Evolutionary conservation across 2,113 vertebrate genomes (phyloP).

Genomic region (Hemibagrus wyckioides): DNA sequence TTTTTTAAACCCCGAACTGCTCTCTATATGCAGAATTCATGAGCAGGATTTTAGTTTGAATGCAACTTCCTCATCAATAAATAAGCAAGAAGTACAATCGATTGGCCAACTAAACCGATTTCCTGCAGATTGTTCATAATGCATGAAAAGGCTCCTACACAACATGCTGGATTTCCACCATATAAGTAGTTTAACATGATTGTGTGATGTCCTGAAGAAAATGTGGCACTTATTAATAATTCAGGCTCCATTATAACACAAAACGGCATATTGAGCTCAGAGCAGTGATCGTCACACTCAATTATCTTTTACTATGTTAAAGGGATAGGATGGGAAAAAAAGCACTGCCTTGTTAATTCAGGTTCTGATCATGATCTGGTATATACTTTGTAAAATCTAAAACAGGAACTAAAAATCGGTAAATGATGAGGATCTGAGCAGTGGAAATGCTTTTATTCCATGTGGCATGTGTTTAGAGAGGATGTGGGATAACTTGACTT

Average conservation of each 20-base stretch:
- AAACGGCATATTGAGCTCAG: neutral
- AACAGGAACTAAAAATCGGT: neutral
- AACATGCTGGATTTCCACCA: neutral
- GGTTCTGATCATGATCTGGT: neutral
- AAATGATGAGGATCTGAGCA: neutral
- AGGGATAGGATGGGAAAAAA: neutral
- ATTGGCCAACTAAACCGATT: neutral
- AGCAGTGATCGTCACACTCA: neutral
- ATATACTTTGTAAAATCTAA: neutral
- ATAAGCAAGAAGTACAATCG: neutral
- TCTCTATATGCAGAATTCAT: neutral
- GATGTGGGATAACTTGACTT: too few relatives aligned
- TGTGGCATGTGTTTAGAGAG: too few relatives aligned
- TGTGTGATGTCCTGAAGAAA: neutral
- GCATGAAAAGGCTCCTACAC: neutral
- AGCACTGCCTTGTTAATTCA: neutral
- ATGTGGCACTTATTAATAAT: slow-evolving; percentile 15
- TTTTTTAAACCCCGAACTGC: neutral
- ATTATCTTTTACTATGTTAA: neutral
- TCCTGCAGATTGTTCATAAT: neutral
- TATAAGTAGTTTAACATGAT: neutral
- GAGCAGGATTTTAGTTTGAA: neutral
- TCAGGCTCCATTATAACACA: slow-evolving; percentile 1
- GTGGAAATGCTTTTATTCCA: neutral
- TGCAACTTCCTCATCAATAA: neutral